Percentiles rank a stretch among this genome's conserved stretches.
phyloP scores from a whole-genome alignment of 2,113 vertebrate species.

The Laticauda laticaudata region DNA sequence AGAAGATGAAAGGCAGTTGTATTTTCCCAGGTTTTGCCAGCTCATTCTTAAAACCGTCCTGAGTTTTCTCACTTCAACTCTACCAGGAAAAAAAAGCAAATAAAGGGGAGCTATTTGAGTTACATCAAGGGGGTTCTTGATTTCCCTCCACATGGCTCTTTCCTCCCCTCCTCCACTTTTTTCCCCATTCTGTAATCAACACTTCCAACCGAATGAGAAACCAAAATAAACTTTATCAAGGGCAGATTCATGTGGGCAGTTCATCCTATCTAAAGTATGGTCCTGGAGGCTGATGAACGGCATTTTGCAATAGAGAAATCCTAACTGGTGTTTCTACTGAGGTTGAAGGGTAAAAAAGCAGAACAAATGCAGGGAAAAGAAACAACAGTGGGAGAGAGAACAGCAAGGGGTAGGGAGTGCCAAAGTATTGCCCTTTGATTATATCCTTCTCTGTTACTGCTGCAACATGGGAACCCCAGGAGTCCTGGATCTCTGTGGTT shows the following conservation, averaged over 20 bases:
- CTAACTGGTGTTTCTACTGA: not conserved
- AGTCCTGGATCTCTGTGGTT: not conserved
- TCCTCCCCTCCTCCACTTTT: not conserved
- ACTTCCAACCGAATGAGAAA: conserved; percentile 42
- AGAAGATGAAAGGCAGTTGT: conserved; percentile 57
- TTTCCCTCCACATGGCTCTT: conserved; percentile 19
- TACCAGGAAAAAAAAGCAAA: conserved; percentile 58
- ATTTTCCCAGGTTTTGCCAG: conserved; percentile 71
- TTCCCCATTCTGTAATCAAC: conserved; percentile 31
- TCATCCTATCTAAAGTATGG: conserved; percentile 24
- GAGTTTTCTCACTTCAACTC: conserved; percentile 51
- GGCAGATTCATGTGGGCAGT: conserved; percentile 32
- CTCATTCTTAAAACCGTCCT: conserved; percentile 47
- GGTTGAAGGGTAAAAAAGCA: conserved; percentile 16
- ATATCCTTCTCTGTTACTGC: not conserved
- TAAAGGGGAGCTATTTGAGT: conserved; percentile 54
- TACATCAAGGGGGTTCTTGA: not conserved
- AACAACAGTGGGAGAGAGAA: not conserved
- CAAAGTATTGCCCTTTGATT: conserved; percentile 19
- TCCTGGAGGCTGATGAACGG: conserved; percentile 2
- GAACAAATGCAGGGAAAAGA: conserved; percentile 32
- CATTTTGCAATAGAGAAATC: not conserved
- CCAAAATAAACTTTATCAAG: conserved; percentile 44
- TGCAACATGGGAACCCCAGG: not conserved
- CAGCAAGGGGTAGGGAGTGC: conserved; percentile 39